Percentiles rank a stretch among this genome's conserved stretches.
Conservation (phyloP, 2,113 vertebrate species). For the Sorex fumeus region DNA sequence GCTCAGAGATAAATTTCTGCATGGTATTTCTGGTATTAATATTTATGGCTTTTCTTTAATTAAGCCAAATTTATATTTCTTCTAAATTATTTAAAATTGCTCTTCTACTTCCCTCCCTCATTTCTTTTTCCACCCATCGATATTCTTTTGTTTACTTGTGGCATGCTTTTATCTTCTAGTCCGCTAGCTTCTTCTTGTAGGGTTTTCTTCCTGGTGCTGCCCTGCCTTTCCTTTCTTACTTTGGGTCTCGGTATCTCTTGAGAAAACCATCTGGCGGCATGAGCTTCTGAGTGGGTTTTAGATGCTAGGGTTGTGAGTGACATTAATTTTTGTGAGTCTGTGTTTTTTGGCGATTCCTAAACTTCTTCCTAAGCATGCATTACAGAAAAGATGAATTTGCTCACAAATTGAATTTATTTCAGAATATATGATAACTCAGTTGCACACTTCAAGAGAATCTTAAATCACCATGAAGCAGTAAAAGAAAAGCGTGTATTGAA, state of each 20-base stretch:
- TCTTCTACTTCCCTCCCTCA: background rate
- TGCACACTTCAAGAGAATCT: background rate
- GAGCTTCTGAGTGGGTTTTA: conserved; percentile 28
- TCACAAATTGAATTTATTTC: conserved; percentile 37
- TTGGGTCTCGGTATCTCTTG: background rate
- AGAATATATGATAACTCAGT: background rate
- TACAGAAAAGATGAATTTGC: conserved; percentile 18
- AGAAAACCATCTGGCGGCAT: background rate
- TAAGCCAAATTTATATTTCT: background rate
- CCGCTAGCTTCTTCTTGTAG: background rate
- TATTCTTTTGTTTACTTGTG: background rate
- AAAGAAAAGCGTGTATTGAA: background rate
- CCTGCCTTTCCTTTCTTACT: background rate
- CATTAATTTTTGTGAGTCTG: conserved; percentile 32
- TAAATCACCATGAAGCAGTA: background rate
- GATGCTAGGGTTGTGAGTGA: background rate
- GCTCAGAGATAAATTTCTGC: background rate
- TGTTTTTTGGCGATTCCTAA: conserved; percentile 40
- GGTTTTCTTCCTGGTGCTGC: background rate
- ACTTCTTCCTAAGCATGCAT: background rate
- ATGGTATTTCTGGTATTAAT: conserved; percentile 27
- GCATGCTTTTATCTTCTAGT: background rate
- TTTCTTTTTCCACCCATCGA: background rate
- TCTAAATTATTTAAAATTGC: conserved; percentile 33
- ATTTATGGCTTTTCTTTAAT: background rate